Conservation (phyloP, 2,888 invertebrate genomes). For the Hybos culiciformis region DNA sequence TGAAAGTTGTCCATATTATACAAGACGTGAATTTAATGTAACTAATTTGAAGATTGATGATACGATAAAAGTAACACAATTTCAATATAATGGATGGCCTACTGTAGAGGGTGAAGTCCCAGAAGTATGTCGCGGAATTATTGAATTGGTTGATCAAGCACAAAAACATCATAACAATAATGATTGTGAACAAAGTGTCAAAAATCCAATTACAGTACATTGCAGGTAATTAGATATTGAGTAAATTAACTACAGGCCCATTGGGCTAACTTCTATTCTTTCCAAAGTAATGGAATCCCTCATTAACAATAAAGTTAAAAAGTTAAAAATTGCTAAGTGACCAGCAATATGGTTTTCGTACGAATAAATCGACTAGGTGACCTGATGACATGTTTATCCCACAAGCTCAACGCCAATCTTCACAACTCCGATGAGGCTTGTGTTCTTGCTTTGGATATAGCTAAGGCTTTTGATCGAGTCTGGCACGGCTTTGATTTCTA, state of each 20-base stretch:
- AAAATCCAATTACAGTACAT: conserved; percentile 70
- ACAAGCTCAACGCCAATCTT: too few relatives aligned
- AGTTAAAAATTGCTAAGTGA: too few relatives aligned
- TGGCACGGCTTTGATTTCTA: too few relatives aligned
- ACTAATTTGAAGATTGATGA: conserved; percentile 66
- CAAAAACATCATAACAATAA: conserved; percentile 39
- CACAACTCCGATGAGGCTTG: too few relatives aligned
- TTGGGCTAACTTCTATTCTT: too few relatives aligned
- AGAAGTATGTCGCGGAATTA: conserved; percentile 73
- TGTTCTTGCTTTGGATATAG: too few relatives aligned
- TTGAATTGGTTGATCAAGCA: conserved; percentile 71
- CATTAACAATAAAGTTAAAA: too few relatives aligned
- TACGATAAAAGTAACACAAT: conserved; percentile 60
- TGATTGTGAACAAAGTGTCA: conserved; percentile 32
- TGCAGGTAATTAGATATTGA: conserved; percentile 53
- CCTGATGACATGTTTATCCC: too few relatives aligned
- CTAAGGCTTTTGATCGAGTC: too few relatives aligned
- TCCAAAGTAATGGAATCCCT: too few relatives aligned
- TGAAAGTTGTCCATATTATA: conserved; percentile 85
- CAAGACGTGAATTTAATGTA: conserved; percentile 65
- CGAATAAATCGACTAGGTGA: too few relatives aligned
- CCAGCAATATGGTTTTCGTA: too few relatives aligned
- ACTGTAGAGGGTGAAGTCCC: conserved; percentile 81
- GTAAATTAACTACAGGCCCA: not conserved
- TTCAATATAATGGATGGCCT: conserved; percentile 88